Evolutionary conservation across 2,797 vertebrate genomes (phyloP).

Genomic region (Crocodylus rhombifer): DNA sequence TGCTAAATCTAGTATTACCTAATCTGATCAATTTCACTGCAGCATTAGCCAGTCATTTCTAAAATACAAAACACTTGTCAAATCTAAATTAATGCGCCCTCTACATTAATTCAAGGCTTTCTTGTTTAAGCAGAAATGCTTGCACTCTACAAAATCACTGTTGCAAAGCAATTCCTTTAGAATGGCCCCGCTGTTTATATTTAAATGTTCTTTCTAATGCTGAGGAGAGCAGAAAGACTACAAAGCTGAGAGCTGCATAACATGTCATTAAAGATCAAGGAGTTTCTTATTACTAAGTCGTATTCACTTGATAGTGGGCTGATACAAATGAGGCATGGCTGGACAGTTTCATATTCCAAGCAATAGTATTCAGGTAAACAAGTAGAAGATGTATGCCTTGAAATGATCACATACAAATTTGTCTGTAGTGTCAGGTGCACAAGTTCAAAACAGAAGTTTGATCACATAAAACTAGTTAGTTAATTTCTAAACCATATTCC

Average conservation of each 20-base stretch:
- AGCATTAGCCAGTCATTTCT: background rate
- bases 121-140: conserved; percentile 60
- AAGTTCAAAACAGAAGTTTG: background rate
- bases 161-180: conserved; percentile 65
- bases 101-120: conserved; percentile 40
- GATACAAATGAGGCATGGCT: conserved; percentile 53
- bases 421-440: background rate
- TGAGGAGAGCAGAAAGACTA: conserved; percentile 45
- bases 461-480: background rate
- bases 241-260: conserved; percentile 48
- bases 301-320: conserved; percentile 56
- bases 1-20: conserved; percentile 27
- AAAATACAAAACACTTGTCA: background rate
- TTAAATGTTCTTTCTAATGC: conserved; percentile 56
- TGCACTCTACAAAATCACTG: conserved; percentile 53
- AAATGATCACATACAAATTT: background rate
- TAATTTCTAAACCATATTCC: background rate
- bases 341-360: conserved; percentile 47
- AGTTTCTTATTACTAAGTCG: conserved; percentile 71
- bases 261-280: conserved; percentile 65
- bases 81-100: conserved; percentile 30
- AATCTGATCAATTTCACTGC: conserved; percentile 1
- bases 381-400: background rate
- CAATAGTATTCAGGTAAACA: conserved; percentile 53
- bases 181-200: conserved; percentile 47